Base-by-base conservation (phyloP, 1,140 invertebrate genomes). In the Panagrolaimus sp. region DNA sequence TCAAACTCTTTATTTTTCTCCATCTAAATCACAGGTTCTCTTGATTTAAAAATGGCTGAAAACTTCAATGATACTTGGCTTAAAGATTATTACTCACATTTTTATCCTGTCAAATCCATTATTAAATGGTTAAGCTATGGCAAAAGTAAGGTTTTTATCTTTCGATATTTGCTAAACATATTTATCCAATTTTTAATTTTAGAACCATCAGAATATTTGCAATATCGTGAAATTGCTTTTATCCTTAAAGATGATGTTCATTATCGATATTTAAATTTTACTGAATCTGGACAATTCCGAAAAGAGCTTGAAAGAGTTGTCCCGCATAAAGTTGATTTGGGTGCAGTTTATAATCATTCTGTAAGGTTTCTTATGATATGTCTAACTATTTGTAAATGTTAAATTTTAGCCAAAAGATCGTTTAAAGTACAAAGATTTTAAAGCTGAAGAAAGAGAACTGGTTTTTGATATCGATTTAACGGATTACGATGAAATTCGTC, bases 401-500 rank as follows among this genome's bases (percentile, higher is more conserved):
- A 10, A 43, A 10, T 83, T 81, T 67, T 84, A 89, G 84, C 89
- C 89, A 0, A 87, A 87, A 80, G 86, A 88, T 46, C 85, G 87
- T 68, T 84, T 87, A 70, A 87, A 84, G n/a, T 83, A 87, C 7
- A 74, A 79, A 28, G 85, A 85, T 48, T 87, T 87, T 82, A 83
- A 72, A 15, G 88, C 90, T 9, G 75, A 87, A 1, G 88, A 91
- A 80, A 91, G 92, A 84, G 96, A 99, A 86, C 84, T 98, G 14
- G 93, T 98, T 1, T 96, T 98, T 87, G 96, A 99, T 89, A 98
- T 99, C 81, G 96, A 99, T 88, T 91, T 99, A 88, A 97, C 95
- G 63, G 96, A 98, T 86, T 99, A 98, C 86, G 95, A 98, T 88
- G 92, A 96, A 83, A 89, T 98, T 1, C 86, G 96, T 83, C 91